Evolutionary conservation across 2,797 vertebrate genomes (phyloP).

Genomic region (Knipowitschia caucasica): DNA sequence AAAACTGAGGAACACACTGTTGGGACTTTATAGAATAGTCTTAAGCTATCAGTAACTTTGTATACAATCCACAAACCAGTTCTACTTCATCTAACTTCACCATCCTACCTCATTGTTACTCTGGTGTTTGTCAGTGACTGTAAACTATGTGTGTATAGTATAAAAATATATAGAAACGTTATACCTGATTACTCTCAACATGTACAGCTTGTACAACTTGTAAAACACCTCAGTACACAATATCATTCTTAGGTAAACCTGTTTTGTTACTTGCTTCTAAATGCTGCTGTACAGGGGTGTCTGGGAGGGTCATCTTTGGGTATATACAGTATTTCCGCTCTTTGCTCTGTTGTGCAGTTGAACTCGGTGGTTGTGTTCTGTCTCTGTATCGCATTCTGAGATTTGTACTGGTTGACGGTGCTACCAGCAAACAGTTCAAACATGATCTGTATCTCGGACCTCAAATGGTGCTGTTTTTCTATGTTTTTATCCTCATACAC

Average conservation of each 20-base stretch:
- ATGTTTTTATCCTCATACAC: conserved; percentile 74
- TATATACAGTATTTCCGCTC: conserved; percentile 70
- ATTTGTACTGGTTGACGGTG: conserved; percentile 80
- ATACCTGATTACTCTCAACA: conserved; percentile 68
- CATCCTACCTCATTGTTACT: conserved; percentile 85
- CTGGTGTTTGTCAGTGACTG: conserved; percentile 78
- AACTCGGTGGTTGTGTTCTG: conserved; percentile 66
- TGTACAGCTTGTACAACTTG: conserved; percentile 72
- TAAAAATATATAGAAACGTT: conserved; percentile 63
- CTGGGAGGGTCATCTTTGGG: conserved; percentile 60
- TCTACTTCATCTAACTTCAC: conserved; percentile 80
- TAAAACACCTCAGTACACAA: conserved; percentile 72
- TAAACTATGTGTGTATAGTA: conserved; percentile 70
- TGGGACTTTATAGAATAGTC: conserved; percentile 65
- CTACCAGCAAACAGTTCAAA: conserved; percentile 80
- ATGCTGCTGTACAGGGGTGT: conserved; percentile 69
- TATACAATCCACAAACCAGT: conserved; percentile 75
- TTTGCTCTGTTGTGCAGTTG: conserved; percentile 71
- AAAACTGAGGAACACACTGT: conserved; percentile 46
- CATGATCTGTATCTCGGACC: conserved; percentile 77
- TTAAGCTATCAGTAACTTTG: conserved; percentile 72
- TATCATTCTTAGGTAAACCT: conserved; percentile 66
- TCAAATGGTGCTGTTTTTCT: conserved; percentile 85
- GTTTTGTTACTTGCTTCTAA: conserved; percentile 71
- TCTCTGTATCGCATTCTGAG: conserved; percentile 69